Evolutionary conservation across 2,888 invertebrate species (phyloP), one percentile per base, ranked within the genome.

Genomic region (Drosophila planitibia): DNA sequence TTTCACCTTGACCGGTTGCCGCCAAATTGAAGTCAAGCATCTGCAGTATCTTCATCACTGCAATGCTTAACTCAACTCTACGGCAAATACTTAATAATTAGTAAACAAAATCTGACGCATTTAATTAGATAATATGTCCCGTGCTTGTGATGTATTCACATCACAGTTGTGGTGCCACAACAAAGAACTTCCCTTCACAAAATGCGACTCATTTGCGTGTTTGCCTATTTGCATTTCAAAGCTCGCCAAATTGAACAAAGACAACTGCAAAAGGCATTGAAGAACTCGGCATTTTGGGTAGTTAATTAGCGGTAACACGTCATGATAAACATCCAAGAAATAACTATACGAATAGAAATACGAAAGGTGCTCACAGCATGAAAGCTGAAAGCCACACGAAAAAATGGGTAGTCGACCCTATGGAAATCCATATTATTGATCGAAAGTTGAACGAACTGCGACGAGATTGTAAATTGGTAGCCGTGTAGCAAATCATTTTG

Each of bases 1-100:
- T 92, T 91, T 92, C 91, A 91, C 91, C 91, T 92, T 91, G 90
- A 91, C 88, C 87, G 80, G 84, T 77, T 84, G 87, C 74, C 62
- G 84, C 71, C 62, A 79, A 83, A 79, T 58, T 67, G 44, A 59
- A 53, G 59, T 22, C 63, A 64, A 70, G 32, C 62, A 51, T 58
- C 51, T 64, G 61, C 60, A 59, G 62, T 55, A 28, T 44, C 51
- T 59, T 62, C 51, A 52, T 35, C 65, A 77, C 53, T 84, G 83
- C 81, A 86, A 55, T 51, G 53, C 58, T 59, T 70, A 28, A n/a
- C 30, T 54, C 66, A 52, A 57, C 72, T 81, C 79, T 73, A 68
- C 58, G 80, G 66, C 74, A 70, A 71, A 76, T 69, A 47, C 55
- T 58, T 49, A 73, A 68, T 78, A 74, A 87, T 78, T 62, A 74